Evolutionary conservation across 2,888 invertebrate species (phyloP), one percentile per base, ranked within the genome.

Genomic region (Brachypterus glaber): DNA sequence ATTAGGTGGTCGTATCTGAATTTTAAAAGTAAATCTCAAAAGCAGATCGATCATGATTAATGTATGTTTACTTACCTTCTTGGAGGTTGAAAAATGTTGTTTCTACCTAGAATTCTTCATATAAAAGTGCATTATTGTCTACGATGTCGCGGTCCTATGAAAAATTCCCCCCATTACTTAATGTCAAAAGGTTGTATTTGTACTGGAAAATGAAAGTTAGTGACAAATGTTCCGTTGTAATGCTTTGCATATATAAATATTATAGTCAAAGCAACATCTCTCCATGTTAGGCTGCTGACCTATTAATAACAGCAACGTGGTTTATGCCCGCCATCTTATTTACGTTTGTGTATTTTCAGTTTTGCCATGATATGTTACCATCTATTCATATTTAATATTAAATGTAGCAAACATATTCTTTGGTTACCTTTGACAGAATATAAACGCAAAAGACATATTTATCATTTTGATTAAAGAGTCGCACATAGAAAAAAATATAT

Each of bases 241-340:
- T 55, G 58, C 59, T 61, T 59, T 61, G 60, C 62, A 62, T 61
- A 60, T 59, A 61, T 61, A 60, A 62, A 61, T 62, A 60, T 60
- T 59, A 54, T 54, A 57, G 57, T 55, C 52, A 46, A 51, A 55
- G 54, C 53, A 55, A 58, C 57, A 58, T 57, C 57, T 57, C 54
- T 54, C 57, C 58, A 53, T 59, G 49, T 58, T 56, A 49, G 57
- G 57, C 46, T 46, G 48, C 39, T 46, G 38, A 35, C 43, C 27
- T 27, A 55, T 54, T 55, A 54, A 54, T 55, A 54, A 48, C 42
- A 38, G 38, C 46, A 26, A 41, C 39, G 50, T 50, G 48, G 46
- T 49, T 46, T 53, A 53, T 53, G 47, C 45, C 44, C 40, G 45
- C 45, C 51, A 51, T 50, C 49, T 50, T 54, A 54, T 54, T 53